Evolutionary conservation across 2,888 invertebrate genomes (phyloP).

Genomic region (Reticulitermes lucifugus): DNA sequence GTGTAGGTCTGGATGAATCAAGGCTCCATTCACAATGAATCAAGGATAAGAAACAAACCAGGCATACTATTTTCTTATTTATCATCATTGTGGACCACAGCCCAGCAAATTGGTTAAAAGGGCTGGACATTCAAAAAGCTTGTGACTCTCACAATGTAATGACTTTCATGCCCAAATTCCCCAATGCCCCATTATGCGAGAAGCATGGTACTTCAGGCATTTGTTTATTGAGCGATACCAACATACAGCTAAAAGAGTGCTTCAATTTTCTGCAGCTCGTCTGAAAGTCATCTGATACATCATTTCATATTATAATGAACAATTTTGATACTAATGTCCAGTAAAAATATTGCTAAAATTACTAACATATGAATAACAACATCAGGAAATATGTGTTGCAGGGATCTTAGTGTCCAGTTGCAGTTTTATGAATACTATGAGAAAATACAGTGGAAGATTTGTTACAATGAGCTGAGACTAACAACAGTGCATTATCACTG

Average conservation of each 20-base stretch:
- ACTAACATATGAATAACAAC: conserved; percentile 14
- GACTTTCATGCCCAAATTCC: neutral
- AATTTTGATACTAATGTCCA: conserved; percentile 17
- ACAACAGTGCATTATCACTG: conserved; percentile 32
- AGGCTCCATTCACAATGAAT: conserved; percentile 1
- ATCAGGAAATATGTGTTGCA: conserved; percentile 6
- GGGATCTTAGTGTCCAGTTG: neutral
- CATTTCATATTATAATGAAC: neutral
- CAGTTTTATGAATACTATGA: conserved; percentile 25
- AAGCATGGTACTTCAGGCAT: conserved; percentile 9
- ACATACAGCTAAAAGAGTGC: conserved; percentile 14
- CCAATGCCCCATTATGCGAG: neutral
- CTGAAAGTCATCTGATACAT: neutral
- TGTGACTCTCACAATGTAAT: neutral
- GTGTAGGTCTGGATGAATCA: neutral
- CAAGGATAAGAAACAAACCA: neutral
- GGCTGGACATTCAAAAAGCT: conserved; percentile 8
- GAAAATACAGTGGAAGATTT: conserved; percentile 39
- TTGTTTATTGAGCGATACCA: conserved; percentile 23
- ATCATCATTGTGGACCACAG: neutral
- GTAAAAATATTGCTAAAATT: conserved; percentile 32
- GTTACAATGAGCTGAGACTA: conserved; percentile 25
- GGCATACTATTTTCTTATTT: conserved; percentile 9
- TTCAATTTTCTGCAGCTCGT: neutral
- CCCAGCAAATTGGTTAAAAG: neutral